These are phyloP conservation scores for human DNA, from an alignment of 2,113 vertebrate genomes.

Conservation along the genomic window GRCh38 chr14:103300501-103301000, in stretches of 20 bases:
- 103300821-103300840: neutral
- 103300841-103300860: neutral
- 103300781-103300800: neutral
- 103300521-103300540: too few relatives aligned
- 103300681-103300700: neutral
- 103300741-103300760: neutral
- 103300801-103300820: neutral
- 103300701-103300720: neutral
- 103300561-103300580: too few relatives aligned
- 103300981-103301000: neutral
- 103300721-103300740: neutral
- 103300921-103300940: neutral
- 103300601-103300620: neutral
- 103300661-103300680: neutral
- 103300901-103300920: too few relatives aligned
- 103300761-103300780: neutral
- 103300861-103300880: neutral
- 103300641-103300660: fast-evolving
- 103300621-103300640: neutral
- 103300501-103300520: too few relatives aligned
- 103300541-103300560: too few relatives aligned
- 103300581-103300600: too few relatives aligned
- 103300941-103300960: neutral
- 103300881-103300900: neutral
- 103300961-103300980: neutral